Percentiles rank a stretch among this genome's conserved stretches.
Evolutionary conservation across 2,888 invertebrate genomes (phyloP).

Genomic region (Villa cingulata): DNA sequence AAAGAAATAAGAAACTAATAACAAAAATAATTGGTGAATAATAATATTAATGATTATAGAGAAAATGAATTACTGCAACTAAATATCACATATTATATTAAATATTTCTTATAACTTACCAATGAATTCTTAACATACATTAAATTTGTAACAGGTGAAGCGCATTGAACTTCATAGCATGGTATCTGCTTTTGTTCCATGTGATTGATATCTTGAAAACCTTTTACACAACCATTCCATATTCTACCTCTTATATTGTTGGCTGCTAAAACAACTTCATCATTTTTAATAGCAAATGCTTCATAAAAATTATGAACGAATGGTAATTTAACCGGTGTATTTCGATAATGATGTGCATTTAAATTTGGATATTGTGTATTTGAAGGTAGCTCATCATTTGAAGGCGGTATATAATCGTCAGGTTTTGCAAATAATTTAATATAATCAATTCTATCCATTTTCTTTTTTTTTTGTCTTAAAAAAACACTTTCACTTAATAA

Average conservation of each 20-base stretch:
- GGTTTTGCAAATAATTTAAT: slow-evolving; percentile 18
- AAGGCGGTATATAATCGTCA: slow-evolving; percentile 24
- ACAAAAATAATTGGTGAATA: neutral
- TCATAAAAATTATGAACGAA: slow-evolving; percentile 28
- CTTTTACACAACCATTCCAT: slow-evolving; percentile 31
- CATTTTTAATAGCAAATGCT: slow-evolving; percentile 23
- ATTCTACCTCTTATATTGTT: slow-evolving; percentile 27
- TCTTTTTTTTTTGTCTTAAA: too few species aligned
- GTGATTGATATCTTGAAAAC: slow-evolving; percentile 21
- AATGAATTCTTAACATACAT: slow-evolving; percentile 25
- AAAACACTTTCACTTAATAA: too few species aligned
- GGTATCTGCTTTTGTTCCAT: slow-evolving; percentile 17
- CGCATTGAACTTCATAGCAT: slow-evolving; percentile 23
- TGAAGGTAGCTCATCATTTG: slow-evolving; percentile 19
- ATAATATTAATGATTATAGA: too few species aligned
- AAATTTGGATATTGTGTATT: slow-evolving; percentile 32
- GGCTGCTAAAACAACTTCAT: slow-evolving; percentile 22
- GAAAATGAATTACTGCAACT: too few species aligned
- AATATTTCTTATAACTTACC: slow-evolving; percentile 17
- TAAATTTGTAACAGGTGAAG: slow-evolving; percentile 25
- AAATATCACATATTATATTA: too few species aligned
- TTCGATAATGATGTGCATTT: slow-evolving; percentile 24
- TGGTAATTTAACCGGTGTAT: slow-evolving; percentile 24
- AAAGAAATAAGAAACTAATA: slow-evolving; percentile 24
- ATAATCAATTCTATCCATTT: slow-evolving; percentile 10